These are phyloP conservation scores for Dreissena rostriformis DNA, from an alignment of 1,140 invertebrate species.

Conservation along the genomic window DNA sequence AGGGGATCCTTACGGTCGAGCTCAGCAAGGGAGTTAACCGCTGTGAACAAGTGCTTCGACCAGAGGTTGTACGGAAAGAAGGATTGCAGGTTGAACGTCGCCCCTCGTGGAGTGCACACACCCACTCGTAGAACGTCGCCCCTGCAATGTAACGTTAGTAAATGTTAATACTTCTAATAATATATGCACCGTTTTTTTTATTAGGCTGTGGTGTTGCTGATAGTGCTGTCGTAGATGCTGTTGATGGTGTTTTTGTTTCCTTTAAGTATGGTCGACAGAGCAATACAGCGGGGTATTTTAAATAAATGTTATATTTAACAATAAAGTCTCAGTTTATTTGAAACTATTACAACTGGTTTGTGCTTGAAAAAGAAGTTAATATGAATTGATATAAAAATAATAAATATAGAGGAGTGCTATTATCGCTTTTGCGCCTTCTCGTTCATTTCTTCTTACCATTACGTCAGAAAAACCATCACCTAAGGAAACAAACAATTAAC, in stretches of 20 bases:
- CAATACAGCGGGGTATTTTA: too few relatives aligned
- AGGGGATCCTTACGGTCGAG: constrained; percentile 16
- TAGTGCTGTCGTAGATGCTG: too few relatives aligned
- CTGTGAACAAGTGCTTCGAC: not conserved
- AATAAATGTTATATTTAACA: too few relatives aligned
- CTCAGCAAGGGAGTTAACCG: constrained; percentile 27
- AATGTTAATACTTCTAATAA: too few relatives aligned
- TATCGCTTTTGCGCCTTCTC: not conserved
- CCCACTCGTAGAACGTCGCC: constrained; percentile 36
- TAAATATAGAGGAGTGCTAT: not conserved
- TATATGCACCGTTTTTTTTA: too few relatives aligned
- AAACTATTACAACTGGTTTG: too few relatives aligned
- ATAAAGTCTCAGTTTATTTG: too few relatives aligned
- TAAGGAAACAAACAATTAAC: not conserved
- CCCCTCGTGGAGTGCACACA: constrained; percentile 22
- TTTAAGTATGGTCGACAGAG: too few relatives aligned
- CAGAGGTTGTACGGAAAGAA: not conserved
- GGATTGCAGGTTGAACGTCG: constrained; percentile 23
- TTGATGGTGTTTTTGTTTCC: too few relatives aligned
- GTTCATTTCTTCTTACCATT: not conserved
- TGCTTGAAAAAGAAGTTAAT: too few relatives aligned
- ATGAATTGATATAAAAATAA: too few relatives aligned
- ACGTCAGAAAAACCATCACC: not conserved
- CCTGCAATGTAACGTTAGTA: constrained; percentile 7
- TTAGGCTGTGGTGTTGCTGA: too few relatives aligned